Evolutionary conservation across 2,113 vertebrate species (phyloP).

Genomic region (Crotalus viridis): DNA sequence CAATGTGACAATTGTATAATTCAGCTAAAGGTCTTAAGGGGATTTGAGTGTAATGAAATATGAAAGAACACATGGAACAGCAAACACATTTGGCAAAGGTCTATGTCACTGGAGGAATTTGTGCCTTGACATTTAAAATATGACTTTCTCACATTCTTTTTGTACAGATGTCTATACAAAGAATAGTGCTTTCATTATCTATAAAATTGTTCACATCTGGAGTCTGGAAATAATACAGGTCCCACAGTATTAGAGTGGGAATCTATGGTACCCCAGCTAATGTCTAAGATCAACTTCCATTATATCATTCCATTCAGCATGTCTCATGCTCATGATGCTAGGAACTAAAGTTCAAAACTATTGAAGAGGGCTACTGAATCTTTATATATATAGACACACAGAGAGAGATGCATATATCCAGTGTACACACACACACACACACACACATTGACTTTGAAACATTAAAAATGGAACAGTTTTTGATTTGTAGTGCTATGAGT

Average conservation of each 20-base stretch:
- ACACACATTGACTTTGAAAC: neutral
- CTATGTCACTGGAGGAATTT: neutral
- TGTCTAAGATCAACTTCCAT: neutral
- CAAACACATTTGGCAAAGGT: constrained; percentile 23
- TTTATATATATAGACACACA: too few species aligned
- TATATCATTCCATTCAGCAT: neutral
- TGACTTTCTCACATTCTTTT: constrained; percentile 2
- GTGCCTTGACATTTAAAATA: constrained; percentile 43
- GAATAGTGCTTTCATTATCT: constrained; percentile 2
- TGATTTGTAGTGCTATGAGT: neutral
- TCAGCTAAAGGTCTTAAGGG: constrained; percentile 35
- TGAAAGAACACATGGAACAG: constrained; percentile 43
- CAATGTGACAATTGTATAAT: constrained; percentile 52
- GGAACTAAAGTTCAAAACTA: neutral
- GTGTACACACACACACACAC: too few species aligned
- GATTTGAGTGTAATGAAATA: constrained; percentile 51
- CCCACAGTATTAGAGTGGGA: neutral
- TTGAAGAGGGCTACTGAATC: too few species aligned
- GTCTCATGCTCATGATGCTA: neutral
- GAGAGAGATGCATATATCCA: too few species aligned
- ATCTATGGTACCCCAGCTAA: neutral
- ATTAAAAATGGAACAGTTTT: neutral
- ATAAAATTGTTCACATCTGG: neutral
- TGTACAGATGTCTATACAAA: neutral
- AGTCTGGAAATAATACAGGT: neutral